These are phyloP conservation scores for Malacoctenus gilli DNA, from an alignment of 2,797 vertebrate genomes.

Conservation along the genomic window DNA sequence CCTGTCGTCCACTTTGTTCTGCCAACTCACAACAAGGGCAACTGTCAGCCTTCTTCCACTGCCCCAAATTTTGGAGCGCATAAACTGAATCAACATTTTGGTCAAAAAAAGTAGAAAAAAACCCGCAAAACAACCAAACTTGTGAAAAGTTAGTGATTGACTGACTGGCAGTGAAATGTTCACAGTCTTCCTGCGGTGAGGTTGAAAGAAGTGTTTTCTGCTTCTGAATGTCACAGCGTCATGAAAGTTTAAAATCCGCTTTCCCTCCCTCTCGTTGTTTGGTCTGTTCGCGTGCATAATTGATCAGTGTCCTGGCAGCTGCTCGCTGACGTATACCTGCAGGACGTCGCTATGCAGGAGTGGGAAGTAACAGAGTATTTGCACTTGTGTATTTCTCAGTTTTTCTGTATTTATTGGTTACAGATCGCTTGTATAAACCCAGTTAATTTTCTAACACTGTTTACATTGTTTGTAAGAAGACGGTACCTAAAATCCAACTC, in stretches of 20 bases:
- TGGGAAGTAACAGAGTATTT: too few relatives aligned
- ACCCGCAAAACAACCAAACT: conserved; percentile 1
- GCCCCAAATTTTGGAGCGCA: conserved; percentile 35
- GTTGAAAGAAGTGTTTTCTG: conserved; percentile 33
- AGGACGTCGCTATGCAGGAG: too few relatives aligned
- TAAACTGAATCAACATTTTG: conserved; percentile 58
- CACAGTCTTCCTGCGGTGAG: conserved; percentile 41
- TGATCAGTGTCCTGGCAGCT: conserved; percentile 59
- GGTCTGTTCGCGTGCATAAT: conserved; percentile 68
- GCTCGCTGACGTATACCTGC: conserved; percentile 18
- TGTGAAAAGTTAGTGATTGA: conserved; percentile 38
- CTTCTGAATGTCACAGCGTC: conserved; percentile 64
- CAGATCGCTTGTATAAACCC: not conserved
- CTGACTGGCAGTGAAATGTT: conserved; percentile 34
- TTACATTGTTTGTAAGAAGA: too few relatives aligned
- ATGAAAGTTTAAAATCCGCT: conserved; percentile 63
- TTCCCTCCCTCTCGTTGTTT: conserved; percentile 51
- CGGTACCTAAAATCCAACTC: conserved; percentile 7
- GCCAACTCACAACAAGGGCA: conserved; percentile 79
- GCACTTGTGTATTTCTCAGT: too few relatives aligned
- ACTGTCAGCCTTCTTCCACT: conserved; percentile 64
- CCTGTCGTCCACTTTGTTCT: conserved; percentile 80
- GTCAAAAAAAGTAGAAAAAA: not conserved
- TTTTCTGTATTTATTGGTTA: too few relatives aligned
- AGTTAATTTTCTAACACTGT: too few relatives aligned